phyloP scores from a whole-genome alignment of 2,888 invertebrate genomes.

The Drosophila merina region DNA sequence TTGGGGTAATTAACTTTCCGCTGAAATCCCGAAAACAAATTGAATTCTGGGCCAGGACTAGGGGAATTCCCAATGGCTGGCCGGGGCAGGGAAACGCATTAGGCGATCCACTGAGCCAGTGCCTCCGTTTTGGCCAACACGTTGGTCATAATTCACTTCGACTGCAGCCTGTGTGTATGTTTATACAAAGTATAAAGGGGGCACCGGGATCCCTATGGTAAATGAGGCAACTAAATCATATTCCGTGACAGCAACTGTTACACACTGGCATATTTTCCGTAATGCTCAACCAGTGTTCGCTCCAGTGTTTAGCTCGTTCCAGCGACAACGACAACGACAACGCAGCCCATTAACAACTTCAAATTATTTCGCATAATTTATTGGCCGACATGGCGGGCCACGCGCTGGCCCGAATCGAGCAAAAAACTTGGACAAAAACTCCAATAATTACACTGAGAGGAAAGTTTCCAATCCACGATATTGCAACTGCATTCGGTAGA shows the following conservation, averaged over 20 bases:
- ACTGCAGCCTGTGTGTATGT: slow-evolving; percentile 11
- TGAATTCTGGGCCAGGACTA: slow-evolving; percentile 14
- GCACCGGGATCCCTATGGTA: slow-evolving; percentile 26
- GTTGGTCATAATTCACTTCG: slow-evolving; percentile 25
- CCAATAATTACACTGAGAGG: slow-evolving; percentile 18
- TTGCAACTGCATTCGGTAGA: background rate
- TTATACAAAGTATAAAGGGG: background rate
- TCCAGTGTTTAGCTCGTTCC: slow-evolving; percentile 11
- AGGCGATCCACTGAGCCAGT: slow-evolving; percentile 11
- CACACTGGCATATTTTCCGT: slow-evolving; percentile 24
- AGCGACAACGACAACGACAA: slow-evolving; percentile 36
- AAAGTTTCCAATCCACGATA: too few species aligned
- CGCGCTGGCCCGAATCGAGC: slow-evolving; percentile 41
- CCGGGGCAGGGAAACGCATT: slow-evolving; percentile 10
- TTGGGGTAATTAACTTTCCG: slow-evolving; percentile 32
- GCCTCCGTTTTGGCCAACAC: background rate
- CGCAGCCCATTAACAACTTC: slow-evolving; percentile 63
- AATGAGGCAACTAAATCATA: slow-evolving; percentile 68
- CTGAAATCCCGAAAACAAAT: slow-evolving; percentile 33
- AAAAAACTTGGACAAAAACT: slow-evolving; percentile 23
- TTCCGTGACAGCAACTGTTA: slow-evolving; percentile 64
- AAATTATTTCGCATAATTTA: slow-evolving; percentile 68
- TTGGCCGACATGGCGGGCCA: slow-evolving; percentile 55
- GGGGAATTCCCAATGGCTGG: slow-evolving; percentile 9
- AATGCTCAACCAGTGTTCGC: background rate